Conservation (phyloP, 2,113 vertebrate genomes). For the Spermophilus dauricus region DNA sequence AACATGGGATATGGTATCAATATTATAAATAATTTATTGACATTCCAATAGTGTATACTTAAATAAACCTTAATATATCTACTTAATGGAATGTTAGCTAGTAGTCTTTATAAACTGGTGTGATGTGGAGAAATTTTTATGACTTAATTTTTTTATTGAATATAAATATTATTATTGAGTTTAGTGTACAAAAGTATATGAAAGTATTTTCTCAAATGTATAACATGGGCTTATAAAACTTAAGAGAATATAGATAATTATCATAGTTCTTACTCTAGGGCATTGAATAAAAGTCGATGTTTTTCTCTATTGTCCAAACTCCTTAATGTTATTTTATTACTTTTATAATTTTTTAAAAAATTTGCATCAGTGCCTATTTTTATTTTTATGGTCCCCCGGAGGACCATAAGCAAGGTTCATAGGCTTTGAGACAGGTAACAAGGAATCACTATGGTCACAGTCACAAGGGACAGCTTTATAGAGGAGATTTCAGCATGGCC, state of each 20-base stretch:
- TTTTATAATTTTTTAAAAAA: constrained; percentile 16
- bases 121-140: not conserved
- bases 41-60: not conserved
- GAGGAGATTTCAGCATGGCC: not conserved
- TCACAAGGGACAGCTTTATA: not conserved
- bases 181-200: not conserved
- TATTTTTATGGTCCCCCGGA: not conserved
- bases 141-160: not conserved
- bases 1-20: not conserved
- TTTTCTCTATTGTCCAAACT: constrained; percentile 1
- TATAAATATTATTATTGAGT: not conserved
- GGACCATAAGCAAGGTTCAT: not conserved
- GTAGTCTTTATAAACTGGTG: not conserved
- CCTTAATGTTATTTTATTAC: not conserved
- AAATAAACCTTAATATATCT: constrained; percentile 24
- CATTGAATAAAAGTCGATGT: constrained; percentile 34
- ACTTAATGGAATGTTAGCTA: not conserved
- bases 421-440: not conserved
- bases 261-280: not conserved
- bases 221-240: not conserved
- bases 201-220: not conserved
- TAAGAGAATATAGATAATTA: not conserved
- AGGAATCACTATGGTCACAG: not conserved
- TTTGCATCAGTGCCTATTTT: not conserved
- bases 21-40: constrained; percentile 8